Base-by-base conservation (phyloP, 2,113 vertebrate species). In the Aegotheles bennettii region DNA sequence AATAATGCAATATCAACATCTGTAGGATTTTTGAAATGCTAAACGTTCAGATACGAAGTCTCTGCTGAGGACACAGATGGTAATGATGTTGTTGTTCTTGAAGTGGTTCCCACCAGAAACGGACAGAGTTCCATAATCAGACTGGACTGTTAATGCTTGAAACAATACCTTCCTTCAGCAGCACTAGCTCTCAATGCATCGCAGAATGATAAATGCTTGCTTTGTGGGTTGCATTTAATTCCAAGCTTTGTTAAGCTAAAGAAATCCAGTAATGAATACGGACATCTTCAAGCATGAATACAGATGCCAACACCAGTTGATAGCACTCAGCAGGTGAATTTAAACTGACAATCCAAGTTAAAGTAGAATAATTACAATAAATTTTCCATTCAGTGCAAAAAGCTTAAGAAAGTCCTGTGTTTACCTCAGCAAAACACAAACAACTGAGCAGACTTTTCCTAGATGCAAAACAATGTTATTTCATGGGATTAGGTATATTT, bases 1-100 rank as follows among this genome's bases (percentile, higher is more conserved):
- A 97, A 97, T 96, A 96, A 96, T 96, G 89, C 94, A 97, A 28
- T 84, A 95, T 63, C 91, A 96, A 97, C 94, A 97, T 97, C 85
- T 97, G 96, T 87, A 97, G 78, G 67, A 93, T 88, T 96, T 96
- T 96, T 74, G 64, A 97, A 97, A 97, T 94, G 94, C 93, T 97
- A 96, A 96, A 76, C 10, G 11, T 38, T 82, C 69, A 84, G 80
- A 90, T 94, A 70, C 33, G 87, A 93, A 94, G 81, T 87, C 67
- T 95, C 69, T 97, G 78, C 53, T 6, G 54, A 91, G 78, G 69
- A 82, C 68, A 78, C 95, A 96, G 91, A 96, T 95, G 93, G 78
- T 40, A 90, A 71, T 42, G 68, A 74, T 96, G 85, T 11, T 93
- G 74, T 57, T 92, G 71, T 69, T 95, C 64, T 76, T 95, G 63